Evolutionary conservation across 2,888 invertebrate genomes (phyloP).

Genomic region (Congeria kusceri): DNA sequence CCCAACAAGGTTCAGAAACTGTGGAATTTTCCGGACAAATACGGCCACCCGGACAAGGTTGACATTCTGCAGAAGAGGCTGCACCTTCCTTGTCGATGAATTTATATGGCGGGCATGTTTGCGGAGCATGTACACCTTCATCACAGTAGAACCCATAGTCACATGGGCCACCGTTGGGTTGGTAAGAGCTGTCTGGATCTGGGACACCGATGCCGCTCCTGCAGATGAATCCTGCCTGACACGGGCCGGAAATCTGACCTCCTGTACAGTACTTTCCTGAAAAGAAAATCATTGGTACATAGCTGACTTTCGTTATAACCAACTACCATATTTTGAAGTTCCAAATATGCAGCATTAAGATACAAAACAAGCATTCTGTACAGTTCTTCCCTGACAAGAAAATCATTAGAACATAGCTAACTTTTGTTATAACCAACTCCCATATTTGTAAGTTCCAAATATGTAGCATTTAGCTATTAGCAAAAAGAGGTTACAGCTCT

Average conservation of each 20-base stretch:
- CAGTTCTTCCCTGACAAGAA: too few relatives aligned
- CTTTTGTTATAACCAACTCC: too few relatives aligned
- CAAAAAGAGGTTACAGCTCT: too few relatives aligned
- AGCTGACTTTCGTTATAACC: too few relatives aligned
- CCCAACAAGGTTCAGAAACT: constrained; percentile 79
- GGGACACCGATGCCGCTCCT: constrained; percentile 73
- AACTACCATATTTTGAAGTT: too few relatives aligned
- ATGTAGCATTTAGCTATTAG: too few relatives aligned
- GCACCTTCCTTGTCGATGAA: constrained; percentile 83
- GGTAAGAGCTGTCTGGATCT: constrained; percentile 67
- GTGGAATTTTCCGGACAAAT: constrained; percentile 81
- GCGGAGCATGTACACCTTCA: constrained; percentile 73
- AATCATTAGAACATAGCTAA: too few relatives aligned
- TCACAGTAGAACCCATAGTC: constrained; percentile 83
- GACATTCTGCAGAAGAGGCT: constrained; percentile 74
- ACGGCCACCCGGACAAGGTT: constrained; percentile 82
- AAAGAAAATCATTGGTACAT: constrained; percentile 8
- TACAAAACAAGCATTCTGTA: too few relatives aligned
- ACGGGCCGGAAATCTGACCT: constrained; percentile 79
- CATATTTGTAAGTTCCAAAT: too few relatives aligned
- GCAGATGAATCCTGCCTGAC: constrained; percentile 82
- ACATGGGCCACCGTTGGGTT: constrained; percentile 77
- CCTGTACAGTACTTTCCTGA: constrained; percentile 83
- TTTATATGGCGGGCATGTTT: constrained; percentile 71
- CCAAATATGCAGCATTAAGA: too few relatives aligned